These are phyloP conservation scores for Aleiodes testaceus DNA, from an alignment of 2,888 invertebrate genomes.

Conservation along the genomic window DNA sequence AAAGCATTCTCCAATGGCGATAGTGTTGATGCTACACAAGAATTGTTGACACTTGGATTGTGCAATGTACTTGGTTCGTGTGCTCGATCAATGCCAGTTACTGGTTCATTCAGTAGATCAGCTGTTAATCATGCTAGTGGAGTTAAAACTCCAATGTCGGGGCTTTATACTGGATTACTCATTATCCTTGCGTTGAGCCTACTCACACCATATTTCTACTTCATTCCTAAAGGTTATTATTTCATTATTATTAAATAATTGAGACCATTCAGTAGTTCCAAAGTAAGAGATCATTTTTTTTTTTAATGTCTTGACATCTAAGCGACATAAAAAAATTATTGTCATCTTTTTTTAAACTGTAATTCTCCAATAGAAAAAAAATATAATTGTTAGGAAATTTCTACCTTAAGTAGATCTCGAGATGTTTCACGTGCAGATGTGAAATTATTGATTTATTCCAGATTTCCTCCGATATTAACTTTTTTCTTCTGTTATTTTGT, in stretches of 20 bases:
- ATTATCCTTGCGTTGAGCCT: constrained; percentile 89
- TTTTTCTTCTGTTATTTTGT: constrained; percentile 39
- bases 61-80: constrained; percentile 92
- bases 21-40: constrained; percentile 91
- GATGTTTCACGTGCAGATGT: neutral
- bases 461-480: neutral
- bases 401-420: too few relatives aligned
- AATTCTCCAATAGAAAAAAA: too few relatives aligned
- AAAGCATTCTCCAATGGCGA: constrained; percentile 92
- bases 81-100: constrained; percentile 92
- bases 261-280: too few relatives aligned
- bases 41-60: constrained; percentile 88
- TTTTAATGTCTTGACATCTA: too few relatives aligned
- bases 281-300: too few relatives aligned
- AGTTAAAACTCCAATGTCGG: constrained; percentile 91
- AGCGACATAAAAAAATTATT: too few relatives aligned
- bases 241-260: constrained; percentile 1
- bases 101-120: constrained; percentile 90
- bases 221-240: constrained; percentile 81
- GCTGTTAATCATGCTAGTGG: constrained; percentile 97
- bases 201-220: constrained; percentile 91
- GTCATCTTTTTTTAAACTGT: too few relatives aligned
- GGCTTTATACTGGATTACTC: constrained; percentile 86
- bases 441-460: neutral
- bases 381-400: too few relatives aligned